phyloP scores from a whole-genome alignment of 2,113 vertebrate genomes.

The Cathartes aura region DNA sequence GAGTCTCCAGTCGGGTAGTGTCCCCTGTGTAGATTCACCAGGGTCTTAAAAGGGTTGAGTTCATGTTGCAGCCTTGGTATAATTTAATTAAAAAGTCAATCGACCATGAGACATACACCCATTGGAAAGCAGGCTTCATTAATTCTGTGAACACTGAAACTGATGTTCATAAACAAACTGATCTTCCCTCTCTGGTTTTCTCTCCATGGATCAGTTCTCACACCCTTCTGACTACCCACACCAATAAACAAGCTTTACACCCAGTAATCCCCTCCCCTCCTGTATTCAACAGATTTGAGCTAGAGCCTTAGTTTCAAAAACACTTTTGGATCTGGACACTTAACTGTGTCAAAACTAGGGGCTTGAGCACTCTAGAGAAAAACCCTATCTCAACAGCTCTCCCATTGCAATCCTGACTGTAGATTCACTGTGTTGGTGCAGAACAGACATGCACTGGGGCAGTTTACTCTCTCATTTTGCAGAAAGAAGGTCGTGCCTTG shows the following conservation, averaged over 20 bases:
- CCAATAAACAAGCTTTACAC: not conserved
- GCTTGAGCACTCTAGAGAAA: not conserved
- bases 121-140: not conserved
- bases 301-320: not conserved
- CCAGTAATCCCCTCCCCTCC: not conserved
- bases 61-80: not conserved
- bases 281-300: not conserved
- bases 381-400: not conserved
- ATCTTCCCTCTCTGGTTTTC: not conserved
- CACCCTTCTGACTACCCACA: not conserved
- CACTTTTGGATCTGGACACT: not conserved
- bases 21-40: not conserved
- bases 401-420: not conserved
- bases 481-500: not conserved
- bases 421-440: not conserved
- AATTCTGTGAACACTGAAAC: not conserved
- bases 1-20: not conserved
- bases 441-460: not conserved
- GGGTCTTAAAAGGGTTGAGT: not conserved
- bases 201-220: not conserved
- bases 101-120: not conserved
- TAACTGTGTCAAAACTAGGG: not conserved
- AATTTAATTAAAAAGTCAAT: not conserved
- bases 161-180: constrained; percentile 7
- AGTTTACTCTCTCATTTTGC: not conserved